These are phyloP conservation scores for Ophion ellenae DNA, from an alignment of 2,888 invertebrate species.

Conservation along the genomic window DNA sequence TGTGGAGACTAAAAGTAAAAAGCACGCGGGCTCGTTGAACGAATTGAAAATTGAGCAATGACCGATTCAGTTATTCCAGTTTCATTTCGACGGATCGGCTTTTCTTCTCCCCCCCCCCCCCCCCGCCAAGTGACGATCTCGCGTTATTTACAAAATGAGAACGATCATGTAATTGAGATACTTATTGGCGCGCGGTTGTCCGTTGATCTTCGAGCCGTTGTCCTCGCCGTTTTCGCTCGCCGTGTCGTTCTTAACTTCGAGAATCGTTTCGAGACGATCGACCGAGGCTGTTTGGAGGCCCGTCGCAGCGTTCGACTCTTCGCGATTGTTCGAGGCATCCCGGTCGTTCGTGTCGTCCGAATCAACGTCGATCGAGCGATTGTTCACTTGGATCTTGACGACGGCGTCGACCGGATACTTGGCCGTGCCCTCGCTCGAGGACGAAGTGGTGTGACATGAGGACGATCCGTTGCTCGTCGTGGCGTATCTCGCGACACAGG, in stretches of 20 bases:
- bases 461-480: constrained; percentile 47
- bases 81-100: neutral
- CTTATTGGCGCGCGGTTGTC: constrained; percentile 74
- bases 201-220: constrained; percentile 75
- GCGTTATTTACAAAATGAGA: constrained; percentile 78
- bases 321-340: constrained; percentile 67
- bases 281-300: constrained; percentile 34
- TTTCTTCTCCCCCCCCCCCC: neutral
- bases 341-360: constrained; percentile 77
- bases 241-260: constrained; percentile 78
- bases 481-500: constrained; percentile 62
- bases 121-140: constrained; percentile 56
- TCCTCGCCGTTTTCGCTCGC: constrained; percentile 77
- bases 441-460: constrained; percentile 66
- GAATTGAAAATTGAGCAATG: neutral
- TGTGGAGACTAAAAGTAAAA: no score
- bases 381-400: constrained; percentile 79
- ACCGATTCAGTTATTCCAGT: neutral
- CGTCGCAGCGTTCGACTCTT: neutral
- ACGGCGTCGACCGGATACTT: constrained; percentile 77
- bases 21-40: neutral
- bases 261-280: constrained; percentile 80
- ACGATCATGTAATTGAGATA: constrained; percentile 82
- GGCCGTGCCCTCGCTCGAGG: constrained; percentile 73
- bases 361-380: constrained; percentile 76